A percentile compares a stretch with the other conserved stretches of the same genome.
These are phyloP conservation scores for Plotosus lineatus DNA, from an alignment of 2,113 vertebrate genomes.

Conservation along the genomic window DNA sequence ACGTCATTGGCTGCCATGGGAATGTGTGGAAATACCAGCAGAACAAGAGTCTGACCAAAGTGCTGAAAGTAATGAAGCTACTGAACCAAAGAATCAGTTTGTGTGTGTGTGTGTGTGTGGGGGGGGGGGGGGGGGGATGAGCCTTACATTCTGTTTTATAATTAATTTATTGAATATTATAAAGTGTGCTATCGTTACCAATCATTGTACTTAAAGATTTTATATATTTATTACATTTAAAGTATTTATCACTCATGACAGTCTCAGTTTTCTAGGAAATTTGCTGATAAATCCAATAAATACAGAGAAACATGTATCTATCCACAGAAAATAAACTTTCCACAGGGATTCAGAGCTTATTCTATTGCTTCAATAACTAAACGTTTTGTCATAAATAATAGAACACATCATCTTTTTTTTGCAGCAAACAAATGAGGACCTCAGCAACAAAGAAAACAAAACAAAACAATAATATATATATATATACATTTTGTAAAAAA, in stretches of 20 bases:
- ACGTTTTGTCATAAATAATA: neutral
- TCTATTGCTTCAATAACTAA: neutral
- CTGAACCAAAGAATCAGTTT: slow-evolving; percentile 28
- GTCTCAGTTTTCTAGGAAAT: slow-evolving; percentile 29
- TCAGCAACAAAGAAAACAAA: neutral
- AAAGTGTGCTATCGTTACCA: neutral
- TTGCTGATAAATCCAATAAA: slow-evolving; percentile 35
- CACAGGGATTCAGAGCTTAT: neutral
- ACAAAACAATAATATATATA: neutral
- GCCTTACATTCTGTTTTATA: slow-evolving; percentile 4
- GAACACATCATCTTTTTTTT: neutral
- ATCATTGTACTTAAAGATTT: slow-evolving; percentile 16
- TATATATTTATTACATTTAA: slow-evolving; percentile 28
- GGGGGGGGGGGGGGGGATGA: too few relatives aligned
- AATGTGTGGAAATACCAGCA: slow-evolving; percentile 52
- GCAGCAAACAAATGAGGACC: neutral
- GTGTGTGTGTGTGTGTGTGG: too few relatives aligned
- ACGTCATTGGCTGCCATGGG: slow-evolving; percentile 49
- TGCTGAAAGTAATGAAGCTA: slow-evolving; percentile 44
- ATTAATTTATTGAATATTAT: neutral
- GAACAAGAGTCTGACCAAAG: slow-evolving; percentile 27
- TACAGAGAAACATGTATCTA: neutral
- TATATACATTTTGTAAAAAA: too few relatives aligned
- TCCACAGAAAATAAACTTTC: slow-evolving; percentile 13
- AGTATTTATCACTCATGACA: slow-evolving; percentile 46